phyloP scores from a whole-genome alignment of 2,797 vertebrate genomes.

The Poeciliopsis gracilis region DNA sequence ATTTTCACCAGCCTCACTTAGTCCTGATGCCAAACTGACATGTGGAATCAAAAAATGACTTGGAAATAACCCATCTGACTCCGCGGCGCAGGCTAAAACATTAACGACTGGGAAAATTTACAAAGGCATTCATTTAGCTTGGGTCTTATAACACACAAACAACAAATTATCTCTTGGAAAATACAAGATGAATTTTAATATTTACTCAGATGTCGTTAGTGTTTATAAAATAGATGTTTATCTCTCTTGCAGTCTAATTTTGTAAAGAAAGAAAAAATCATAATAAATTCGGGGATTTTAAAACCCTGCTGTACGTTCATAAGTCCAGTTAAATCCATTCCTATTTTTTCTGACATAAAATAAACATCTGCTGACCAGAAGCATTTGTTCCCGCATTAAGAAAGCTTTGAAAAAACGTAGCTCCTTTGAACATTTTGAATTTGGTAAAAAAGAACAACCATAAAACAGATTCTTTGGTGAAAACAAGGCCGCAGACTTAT shows the following conservation, averaged over 20 bases:
- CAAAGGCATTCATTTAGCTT: not conserved
- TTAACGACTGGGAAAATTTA: too few relatives aligned
- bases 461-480: conserved; percentile 25
- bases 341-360: not conserved
- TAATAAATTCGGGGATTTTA: not conserved
- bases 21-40: not conserved
- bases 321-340: not conserved
- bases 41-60: not conserved
- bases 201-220: not conserved
- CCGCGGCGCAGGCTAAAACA: not conserved
- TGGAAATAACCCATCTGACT: not conserved
- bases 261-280: not conserved
- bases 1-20: not conserved
- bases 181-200: not conserved
- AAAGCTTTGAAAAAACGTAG: not conserved
- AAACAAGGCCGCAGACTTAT: conserved; percentile 53
- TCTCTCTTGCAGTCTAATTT: not conserved
- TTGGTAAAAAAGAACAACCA: conserved; percentile 12
- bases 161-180: not conserved
- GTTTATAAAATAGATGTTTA: not conserved
- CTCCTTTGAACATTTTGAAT: conserved; percentile 8
- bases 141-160: not conserved
- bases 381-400: not conserved
- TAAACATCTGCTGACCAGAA: not conserved
- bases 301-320: not conserved